phyloP scores from a whole-genome alignment of 2,797 vertebrate species.

The Platyrinchus mystaceus region DNA sequence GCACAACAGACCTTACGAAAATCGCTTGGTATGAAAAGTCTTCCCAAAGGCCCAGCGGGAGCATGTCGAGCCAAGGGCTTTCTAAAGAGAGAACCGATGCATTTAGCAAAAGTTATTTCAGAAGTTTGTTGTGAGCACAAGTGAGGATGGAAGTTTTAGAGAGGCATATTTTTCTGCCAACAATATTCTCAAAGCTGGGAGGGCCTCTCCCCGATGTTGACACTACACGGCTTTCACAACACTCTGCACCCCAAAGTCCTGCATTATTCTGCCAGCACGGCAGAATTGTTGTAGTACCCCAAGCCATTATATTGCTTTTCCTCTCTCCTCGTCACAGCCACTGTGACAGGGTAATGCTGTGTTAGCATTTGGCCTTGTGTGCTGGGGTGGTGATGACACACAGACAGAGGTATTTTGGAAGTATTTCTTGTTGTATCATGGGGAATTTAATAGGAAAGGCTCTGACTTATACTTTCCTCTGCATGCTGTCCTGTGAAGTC shows the following conservation, averaged over 20 bases:
- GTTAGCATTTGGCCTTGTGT: not conserved
- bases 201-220: not conserved
- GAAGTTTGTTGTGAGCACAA: not conserved
- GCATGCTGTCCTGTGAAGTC: not conserved
- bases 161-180: not conserved
- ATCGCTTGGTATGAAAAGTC: not conserved
- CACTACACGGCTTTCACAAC: not conserved
- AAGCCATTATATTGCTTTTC: not conserved
- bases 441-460: not conserved
- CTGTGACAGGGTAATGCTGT: not conserved
- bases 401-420: not conserved
- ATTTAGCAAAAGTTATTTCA: not conserved
- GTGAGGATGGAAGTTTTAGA: not conserved
- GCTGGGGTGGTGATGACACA: not conserved
- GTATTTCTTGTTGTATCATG: not conserved
- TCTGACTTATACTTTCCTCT: constrained; percentile 14
- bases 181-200: not conserved
- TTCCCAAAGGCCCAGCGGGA: accelerated
- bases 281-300: not conserved
- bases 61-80: not conserved
- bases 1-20: not conserved
- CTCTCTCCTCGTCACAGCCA: accelerated
- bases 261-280: not conserved
- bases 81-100: not conserved
- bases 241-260: not conserved